Percentiles rank a stretch among this genome's conserved stretches.
Conservation (phyloP, 2,113 vertebrate genomes). For the Pteruthius melanotis region DNA sequence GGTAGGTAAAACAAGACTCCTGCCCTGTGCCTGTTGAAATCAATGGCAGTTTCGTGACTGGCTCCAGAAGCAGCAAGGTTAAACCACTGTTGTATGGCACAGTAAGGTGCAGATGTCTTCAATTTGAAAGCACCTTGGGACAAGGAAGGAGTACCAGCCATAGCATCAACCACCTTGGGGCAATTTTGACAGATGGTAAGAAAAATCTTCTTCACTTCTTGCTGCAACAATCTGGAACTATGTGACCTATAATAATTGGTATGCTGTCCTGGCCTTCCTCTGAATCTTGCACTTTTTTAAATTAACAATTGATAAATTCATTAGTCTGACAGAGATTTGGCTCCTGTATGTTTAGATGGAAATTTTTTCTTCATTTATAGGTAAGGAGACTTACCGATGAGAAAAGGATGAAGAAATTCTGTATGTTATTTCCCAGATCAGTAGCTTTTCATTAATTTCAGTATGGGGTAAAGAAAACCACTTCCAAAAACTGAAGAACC, state of each 20-base stretch:
- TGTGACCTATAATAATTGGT: background rate
- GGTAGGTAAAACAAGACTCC: background rate
- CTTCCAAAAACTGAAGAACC: background rate
- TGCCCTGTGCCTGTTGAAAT: background rate
- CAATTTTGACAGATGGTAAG: background rate
- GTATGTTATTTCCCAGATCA: background rate
- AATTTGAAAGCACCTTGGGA: background rate
- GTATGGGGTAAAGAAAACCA: background rate
- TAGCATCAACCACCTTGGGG: background rate
- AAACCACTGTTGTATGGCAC: background rate
- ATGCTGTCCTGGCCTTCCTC: background rate
- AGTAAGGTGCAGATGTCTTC: background rate
- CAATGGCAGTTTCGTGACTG: background rate
- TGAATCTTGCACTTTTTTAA: background rate
- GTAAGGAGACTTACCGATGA: background rate
- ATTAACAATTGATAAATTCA: background rate
- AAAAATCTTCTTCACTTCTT: background rate
- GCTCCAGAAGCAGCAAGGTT: background rate
- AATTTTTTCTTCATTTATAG: background rate
- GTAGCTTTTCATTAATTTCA: background rate
- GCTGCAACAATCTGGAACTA: background rate
- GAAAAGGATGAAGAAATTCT: background rate
- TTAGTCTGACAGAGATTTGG: background rate
- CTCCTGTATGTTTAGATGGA: background rate
- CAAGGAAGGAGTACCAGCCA: background rate